Conservation (phyloP, 2,113 vertebrate genomes). For the Cairina moschata region DNA sequence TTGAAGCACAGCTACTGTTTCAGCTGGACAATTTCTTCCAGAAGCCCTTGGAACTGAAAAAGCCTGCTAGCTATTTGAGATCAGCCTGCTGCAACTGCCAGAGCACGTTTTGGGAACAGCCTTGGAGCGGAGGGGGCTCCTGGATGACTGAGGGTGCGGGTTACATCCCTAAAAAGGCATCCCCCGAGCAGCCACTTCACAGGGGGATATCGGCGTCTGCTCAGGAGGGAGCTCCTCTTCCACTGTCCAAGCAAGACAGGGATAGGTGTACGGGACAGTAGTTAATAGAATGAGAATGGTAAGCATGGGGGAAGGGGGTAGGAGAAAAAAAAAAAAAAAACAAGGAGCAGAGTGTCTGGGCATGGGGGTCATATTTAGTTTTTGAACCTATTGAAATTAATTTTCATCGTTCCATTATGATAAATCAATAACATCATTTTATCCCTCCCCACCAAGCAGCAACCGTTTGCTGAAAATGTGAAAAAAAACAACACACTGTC, state of each 20-base stretch:
- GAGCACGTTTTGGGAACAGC: background rate
- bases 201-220: constrained; percentile 50
- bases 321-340: background rate
- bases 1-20: constrained; percentile 64
- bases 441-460: background rate
- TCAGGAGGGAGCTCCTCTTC: constrained; percentile 51
- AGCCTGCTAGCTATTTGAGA: constrained; percentile 19
- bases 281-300: background rate
- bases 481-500: background rate
- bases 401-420: constrained; percentile 22
- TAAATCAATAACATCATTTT: constrained; percentile 22
- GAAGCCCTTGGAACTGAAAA: constrained; percentile 28
- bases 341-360: background rate
- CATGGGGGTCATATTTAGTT: background rate
- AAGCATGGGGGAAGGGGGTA: background rate
- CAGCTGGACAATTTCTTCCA: constrained; percentile 61
- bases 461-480: background rate
- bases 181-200: background rate
- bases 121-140: constrained; percentile 28
- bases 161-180: constrained; percentile 51
- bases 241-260: constrained; percentile 29
- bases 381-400: constrained; percentile 34
- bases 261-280: constrained; percentile 47
- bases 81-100: constrained; percentile 34
- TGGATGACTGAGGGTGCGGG: constrained; percentile 4